These are phyloP conservation scores for Tetramorium alpestre DNA, from an alignment of 1,140 invertebrate genomes.

Conservation along the genomic window DNA sequence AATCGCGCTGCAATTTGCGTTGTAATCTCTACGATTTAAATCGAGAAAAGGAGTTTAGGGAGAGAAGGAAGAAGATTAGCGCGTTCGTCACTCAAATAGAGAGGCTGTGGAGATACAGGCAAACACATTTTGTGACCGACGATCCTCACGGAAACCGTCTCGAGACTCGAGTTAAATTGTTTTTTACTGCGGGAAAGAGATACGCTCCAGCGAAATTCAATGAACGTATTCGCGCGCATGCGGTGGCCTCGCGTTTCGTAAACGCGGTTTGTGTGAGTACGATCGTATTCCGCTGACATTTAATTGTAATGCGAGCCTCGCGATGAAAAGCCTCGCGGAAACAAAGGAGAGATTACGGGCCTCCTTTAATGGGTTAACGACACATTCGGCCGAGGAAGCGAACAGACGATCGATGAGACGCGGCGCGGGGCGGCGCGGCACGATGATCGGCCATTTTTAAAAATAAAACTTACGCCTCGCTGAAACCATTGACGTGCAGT, in stretches of 20 bases:
- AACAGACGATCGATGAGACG: background rate
- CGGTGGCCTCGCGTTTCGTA: background rate
- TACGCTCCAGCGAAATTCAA: background rate
- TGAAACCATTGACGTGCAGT: conserved; percentile 99
- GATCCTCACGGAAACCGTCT: background rate
- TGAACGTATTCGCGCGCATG: background rate
- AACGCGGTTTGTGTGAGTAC: conserved; percentile 30
- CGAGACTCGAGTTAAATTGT: background rate
- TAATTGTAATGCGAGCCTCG: conserved; percentile 50
- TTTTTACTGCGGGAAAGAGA: background rate
- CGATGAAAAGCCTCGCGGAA: conserved; percentile 31
- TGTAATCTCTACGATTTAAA: background rate
- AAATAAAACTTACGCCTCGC: conserved; percentile 90
- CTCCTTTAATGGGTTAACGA: conserved; percentile 54
- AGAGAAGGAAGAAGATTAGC: too few species aligned
- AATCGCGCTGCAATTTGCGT: background rate
- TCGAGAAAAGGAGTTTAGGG: background rate
- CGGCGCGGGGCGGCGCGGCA: background rate
- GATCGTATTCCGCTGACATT: conserved; percentile 49
- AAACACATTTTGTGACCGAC: background rate
- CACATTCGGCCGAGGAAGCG: background rate
- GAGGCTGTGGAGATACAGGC: background rate
- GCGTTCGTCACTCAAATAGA: background rate
- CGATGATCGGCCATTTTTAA: conserved; percentile 38
- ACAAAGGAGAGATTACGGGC: conserved; percentile 49